Evolutionary conservation across 1,140 invertebrate genomes (phyloP), one percentile per base, ranked within the genome.

Genomic region (Anastatus disparis): DNA sequence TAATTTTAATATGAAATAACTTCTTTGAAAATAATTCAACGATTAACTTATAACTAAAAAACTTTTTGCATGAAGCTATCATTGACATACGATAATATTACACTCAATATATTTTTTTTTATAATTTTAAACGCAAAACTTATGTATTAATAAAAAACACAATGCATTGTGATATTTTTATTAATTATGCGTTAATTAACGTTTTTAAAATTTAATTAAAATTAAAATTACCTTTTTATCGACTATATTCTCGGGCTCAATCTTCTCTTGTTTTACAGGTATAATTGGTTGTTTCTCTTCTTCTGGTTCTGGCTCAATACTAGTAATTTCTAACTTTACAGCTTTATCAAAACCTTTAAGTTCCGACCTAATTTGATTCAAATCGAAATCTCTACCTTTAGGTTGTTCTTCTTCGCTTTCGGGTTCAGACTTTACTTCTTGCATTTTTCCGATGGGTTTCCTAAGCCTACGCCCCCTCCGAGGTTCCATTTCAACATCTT

Each of bases 341-440:
- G 88, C 87, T 78, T 90, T 91, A 59, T 89, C 89, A 29, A 94
- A 90, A 22, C 93, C 93, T 82, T 95, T 95, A 0, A 95, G 79
- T 80, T 95, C 93, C 0, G 92, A 94, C 73, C 93, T 85, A 68
- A 95, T 94, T 85, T 94, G 91, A 83, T 93, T 93, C 1, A 95
- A 85, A 85, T 95, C 93, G 76, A 93, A 94, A 78, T 93, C 92
- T 4, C 92, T 85, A 15, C 91, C 91, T 73, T 91, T 91, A 0
- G 89, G 85, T 58, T 83, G 81, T 10, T 84, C 83, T 9, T 85
- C 81, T 10, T 83, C 83, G 12, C 83, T 86, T 15, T 84, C 85
- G 2, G 80, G 79, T 29, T 85, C 83, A 0, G 80, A 82, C 59
- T 84, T 84, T 1, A 81, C 73, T 8, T 65, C 59, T 13, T 80